These are phyloP conservation scores for Parnassius apollo DNA, from an alignment of 2,888 invertebrate species.

Conservation along the genomic window DNA sequence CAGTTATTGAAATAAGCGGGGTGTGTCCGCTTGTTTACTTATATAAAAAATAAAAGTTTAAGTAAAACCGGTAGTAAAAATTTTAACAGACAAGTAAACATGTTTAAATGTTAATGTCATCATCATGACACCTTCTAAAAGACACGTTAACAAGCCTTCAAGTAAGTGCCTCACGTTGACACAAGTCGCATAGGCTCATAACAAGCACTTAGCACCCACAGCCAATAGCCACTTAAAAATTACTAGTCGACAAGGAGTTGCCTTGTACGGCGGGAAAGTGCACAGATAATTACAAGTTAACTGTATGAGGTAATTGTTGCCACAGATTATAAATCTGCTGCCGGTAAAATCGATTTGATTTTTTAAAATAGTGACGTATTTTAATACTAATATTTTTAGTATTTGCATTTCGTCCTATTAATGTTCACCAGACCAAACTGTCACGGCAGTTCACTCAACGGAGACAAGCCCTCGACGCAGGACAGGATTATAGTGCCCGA, in stretches of 20 bases:
- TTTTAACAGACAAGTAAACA: background rate
- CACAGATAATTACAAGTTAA: slow-evolving; percentile 1
- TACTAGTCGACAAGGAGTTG: background rate
- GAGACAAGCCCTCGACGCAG: no score
- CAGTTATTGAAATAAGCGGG: no score
- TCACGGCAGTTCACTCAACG: no score
- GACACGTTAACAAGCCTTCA: slow-evolving; percentile 11
- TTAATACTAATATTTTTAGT: no score
- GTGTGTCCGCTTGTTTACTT: no score
- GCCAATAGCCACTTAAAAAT: slow-evolving; percentile 6
- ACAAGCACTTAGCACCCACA: slow-evolving; percentile 14
- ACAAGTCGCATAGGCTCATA: slow-evolving; percentile 7
- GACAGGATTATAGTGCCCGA: no score
- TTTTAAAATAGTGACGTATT: background rate
- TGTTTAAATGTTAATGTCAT: background rate
- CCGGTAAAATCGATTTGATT: background rate
- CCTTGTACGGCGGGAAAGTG: slow-evolving; percentile 1
- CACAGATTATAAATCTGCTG: background rate
- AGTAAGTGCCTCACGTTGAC: slow-evolving; percentile 11
- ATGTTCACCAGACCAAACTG: no score
- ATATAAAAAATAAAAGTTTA: no score
- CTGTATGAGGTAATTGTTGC: background rate
- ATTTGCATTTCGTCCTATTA: no score
- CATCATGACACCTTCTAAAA: slow-evolving; percentile 16
- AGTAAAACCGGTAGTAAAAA: no score